Percentiles rank a stretch among this genome's conserved stretches.
Evolutionary conservation across 2,113 vertebrate species (phyloP).

Genomic region (Ageneiosus marmoratus): DNA sequence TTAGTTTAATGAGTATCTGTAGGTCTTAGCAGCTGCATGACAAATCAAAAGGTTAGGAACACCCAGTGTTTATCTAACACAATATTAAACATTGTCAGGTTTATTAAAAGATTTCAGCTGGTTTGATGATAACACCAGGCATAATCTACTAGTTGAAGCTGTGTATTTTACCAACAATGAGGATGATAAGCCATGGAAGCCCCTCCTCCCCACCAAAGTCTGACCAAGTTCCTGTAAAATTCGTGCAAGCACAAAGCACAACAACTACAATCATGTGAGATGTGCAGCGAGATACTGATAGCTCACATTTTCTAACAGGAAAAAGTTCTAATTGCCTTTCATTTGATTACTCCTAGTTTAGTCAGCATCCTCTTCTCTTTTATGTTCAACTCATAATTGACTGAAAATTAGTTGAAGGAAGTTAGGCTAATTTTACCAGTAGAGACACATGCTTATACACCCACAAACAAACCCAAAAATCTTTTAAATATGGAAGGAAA

Average conservation of each 20-base stretch:
- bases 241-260: slow-evolving; percentile 42
- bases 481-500: slow-evolving; percentile 30
- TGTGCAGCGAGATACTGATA: slow-evolving; percentile 42
- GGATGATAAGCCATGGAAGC: slow-evolving; percentile 10
- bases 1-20: not conserved
- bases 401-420: slow-evolving; percentile 49
- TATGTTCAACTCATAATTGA: slow-evolving; percentile 55
- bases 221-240: slow-evolving; percentile 50
- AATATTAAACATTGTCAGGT: slow-evolving; percentile 8
- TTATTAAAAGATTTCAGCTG: slow-evolving; percentile 39
- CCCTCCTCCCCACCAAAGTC: not conserved
- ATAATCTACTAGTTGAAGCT: slow-evolving; percentile 48
- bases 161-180: slow-evolving; percentile 8
- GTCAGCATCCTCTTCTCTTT: slow-evolving; percentile 56
- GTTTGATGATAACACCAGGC: slow-evolving; percentile 39
- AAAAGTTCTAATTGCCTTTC: slow-evolving; percentile 55
- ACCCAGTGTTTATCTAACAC: slow-evolving; percentile 23
- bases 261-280: slow-evolving; percentile 32
- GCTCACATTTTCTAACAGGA: slow-evolving; percentile 22
- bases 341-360: slow-evolving; percentile 57
- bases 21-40: not conserved
- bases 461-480: not conserved
- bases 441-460: not conserved
- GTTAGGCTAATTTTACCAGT: slow-evolving; percentile 46
- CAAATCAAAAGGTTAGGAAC: not conserved